These are phyloP conservation scores for Macaria notata DNA, from an alignment of 2,888 invertebrate genomes.

Conservation along the genomic window DNA sequence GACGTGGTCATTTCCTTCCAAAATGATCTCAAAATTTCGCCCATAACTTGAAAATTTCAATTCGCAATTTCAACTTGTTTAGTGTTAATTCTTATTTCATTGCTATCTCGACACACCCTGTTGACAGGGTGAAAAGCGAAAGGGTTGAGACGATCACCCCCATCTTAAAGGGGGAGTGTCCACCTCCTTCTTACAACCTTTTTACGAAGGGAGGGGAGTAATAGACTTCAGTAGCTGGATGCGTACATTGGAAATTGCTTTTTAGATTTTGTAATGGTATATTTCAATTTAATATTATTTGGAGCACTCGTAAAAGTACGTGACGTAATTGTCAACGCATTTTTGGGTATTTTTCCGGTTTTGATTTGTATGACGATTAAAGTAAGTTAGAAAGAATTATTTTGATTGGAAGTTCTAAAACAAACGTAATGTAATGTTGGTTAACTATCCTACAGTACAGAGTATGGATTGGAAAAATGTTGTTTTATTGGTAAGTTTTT, in stretches of 20 bases:
- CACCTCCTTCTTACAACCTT: slow-evolving; percentile 82
- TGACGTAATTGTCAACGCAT: slow-evolving; percentile 4
- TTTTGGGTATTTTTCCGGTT: neutral
- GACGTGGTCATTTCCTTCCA: no score
- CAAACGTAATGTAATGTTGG: no score
- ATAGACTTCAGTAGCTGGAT: slow-evolving; percentile 59
- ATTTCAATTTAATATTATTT: slow-evolving; percentile 36
- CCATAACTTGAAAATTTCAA: slow-evolving; percentile 2
- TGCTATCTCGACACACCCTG: slow-evolving; percentile 61
- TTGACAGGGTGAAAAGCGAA: slow-evolving; percentile 79
- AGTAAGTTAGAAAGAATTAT: no score
- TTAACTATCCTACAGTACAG: no score
- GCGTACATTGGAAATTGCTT: slow-evolving; percentile 44
- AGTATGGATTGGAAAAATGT: no score
- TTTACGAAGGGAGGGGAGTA: slow-evolving; percentile 78
- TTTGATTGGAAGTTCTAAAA: no score
- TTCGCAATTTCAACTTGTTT: slow-evolving; percentile 10
- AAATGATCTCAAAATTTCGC: no score
- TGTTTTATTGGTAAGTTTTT: no score
- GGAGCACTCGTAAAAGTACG: slow-evolving; percentile 17
- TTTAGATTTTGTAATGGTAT: slow-evolving; percentile 36
- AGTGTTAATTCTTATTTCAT: slow-evolving; percentile 26
- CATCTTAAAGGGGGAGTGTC: slow-evolving; percentile 58
- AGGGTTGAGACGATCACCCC: slow-evolving; percentile 79
- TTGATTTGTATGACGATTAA: no score